Evolutionary conservation across 2,888 invertebrate genomes (phyloP).

Genomic region (Sesia apiformis): DNA sequence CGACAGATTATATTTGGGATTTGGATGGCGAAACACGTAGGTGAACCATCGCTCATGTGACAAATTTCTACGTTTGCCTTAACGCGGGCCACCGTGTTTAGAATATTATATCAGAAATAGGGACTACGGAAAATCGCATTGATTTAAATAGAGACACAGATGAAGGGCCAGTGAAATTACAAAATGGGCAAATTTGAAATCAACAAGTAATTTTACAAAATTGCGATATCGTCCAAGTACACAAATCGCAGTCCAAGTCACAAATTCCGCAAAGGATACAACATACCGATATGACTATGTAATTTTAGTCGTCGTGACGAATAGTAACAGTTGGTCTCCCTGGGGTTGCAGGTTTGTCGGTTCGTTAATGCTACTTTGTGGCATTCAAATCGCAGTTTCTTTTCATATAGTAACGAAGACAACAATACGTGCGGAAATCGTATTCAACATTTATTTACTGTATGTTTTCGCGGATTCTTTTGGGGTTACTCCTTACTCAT

Average conservation of each 20-base stretch:
- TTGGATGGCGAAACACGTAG: slow-evolving; percentile 70
- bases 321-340: slow-evolving; percentile 45
- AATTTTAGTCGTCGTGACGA: slow-evolving; percentile 28
- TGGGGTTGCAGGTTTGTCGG: slow-evolving; percentile 47
- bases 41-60: slow-evolving; percentile 75
- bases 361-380: slow-evolving; percentile 63
- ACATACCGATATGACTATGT: slow-evolving; percentile 16
- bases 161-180: slow-evolving; percentile 1
- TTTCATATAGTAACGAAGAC: slow-evolving; percentile 57
- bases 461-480: slow-evolving; percentile 50
- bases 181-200: background rate
- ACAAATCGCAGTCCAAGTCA: background rate
- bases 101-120: slow-evolving; percentile 62
- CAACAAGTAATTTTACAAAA: background rate
- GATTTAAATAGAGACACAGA: slow-evolving; percentile 50
- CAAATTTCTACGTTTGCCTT: slow-evolving; percentile 75
- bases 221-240: too few relatives aligned
- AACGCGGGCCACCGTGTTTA: slow-evolving; percentile 68
- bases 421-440: slow-evolving; percentile 66
- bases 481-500: slow-evolving; percentile 35
- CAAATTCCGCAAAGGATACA: slow-evolving; percentile 17
- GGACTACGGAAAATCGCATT: slow-evolving; percentile 50
- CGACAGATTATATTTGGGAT: slow-evolving; percentile 69
- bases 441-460: slow-evolving; percentile 40
- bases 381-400: slow-evolving; percentile 65